Evolutionary conservation across 30 jellyfish, hydroid and myxozoan species (phyloP).

Genomic region (Catostylus mosaicus): DNA sequence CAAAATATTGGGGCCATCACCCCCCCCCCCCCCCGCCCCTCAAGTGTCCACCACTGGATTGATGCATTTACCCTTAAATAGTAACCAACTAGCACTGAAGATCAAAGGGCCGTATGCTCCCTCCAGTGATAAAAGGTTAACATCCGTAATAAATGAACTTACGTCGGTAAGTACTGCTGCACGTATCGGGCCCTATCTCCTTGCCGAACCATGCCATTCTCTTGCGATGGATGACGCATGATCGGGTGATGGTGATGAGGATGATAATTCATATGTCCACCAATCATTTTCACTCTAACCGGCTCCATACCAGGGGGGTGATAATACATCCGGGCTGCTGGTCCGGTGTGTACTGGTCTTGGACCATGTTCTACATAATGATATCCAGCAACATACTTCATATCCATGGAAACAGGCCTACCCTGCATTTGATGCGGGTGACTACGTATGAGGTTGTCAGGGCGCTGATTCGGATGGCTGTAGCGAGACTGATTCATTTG

Average conservation of each 20-base stretch:
- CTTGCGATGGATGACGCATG: conserved; percentile 30
- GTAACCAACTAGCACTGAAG: no score
- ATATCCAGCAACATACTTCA: conserved; percentile 69
- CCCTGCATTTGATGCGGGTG: conserved; percentile 47
- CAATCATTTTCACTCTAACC: conserved; percentile 36
- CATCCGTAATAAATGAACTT: background rate
- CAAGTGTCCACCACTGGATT: no score
- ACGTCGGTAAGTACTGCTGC: conserved; percentile 80
- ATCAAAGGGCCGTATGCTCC: no score
- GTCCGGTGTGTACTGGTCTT: conserved; percentile 56
- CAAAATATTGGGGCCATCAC: no score
- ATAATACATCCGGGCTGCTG: conserved; percentile 29
- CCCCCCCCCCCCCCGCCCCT: no score
- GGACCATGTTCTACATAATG: conserved; percentile 85
- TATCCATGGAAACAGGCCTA: conserved; percentile 69
- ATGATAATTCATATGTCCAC: conserved; percentile 30
- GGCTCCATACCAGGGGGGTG: conserved; percentile 45
- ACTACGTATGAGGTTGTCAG: conserved; percentile 27
- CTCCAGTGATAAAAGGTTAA: no score
- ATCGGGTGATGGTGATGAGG: conserved; percentile 61
- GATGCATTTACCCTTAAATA: no score
- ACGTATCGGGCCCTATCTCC: conserved; percentile 52
- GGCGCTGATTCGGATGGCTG: conserved; percentile 42
- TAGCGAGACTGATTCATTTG: conserved; percentile 51
- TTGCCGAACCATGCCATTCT: conserved; percentile 38